These are phyloP conservation scores for Melanerpes formicivorus DNA, from an alignment of 2,113 vertebrate species.

Conservation along the genomic window DNA sequence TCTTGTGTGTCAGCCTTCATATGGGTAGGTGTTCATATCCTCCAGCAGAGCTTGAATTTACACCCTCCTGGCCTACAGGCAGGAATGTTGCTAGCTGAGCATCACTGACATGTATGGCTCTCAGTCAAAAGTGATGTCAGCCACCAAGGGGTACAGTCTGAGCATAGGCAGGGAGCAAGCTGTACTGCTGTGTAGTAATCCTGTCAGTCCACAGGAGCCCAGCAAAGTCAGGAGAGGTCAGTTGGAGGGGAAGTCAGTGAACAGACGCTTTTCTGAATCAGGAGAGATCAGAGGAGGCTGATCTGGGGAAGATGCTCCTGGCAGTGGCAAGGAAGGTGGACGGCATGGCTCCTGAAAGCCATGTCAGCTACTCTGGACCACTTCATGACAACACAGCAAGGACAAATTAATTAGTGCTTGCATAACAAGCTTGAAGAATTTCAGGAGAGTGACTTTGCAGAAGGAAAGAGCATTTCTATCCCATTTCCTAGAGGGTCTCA, in stretches of 20 bases:
- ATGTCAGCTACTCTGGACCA: fast-evolving
- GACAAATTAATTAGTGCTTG: background rate
- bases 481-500: background rate
- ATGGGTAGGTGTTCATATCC: fast-evolving
- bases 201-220: background rate
- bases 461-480: background rate
- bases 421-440: background rate
- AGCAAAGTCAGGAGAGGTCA: fast-evolving
- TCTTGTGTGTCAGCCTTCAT: background rate
- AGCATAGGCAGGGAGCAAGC: background rate
- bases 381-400: fast-evolving
- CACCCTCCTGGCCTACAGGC: background rate
- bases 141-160: fast-evolving
- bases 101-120: fast-evolving
- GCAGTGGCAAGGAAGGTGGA: background rate
- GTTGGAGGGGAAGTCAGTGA: background rate
- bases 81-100: background rate
- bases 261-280: background rate
- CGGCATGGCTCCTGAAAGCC: background rate
- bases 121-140: background rate
- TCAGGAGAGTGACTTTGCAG: background rate
- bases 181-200: background rate
- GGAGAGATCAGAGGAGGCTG: background rate
- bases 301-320: background rate
- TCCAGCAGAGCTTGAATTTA: background rate